Conservation (phyloP, 2,797 vertebrate genomes). For the Poecile montanus region DNA sequence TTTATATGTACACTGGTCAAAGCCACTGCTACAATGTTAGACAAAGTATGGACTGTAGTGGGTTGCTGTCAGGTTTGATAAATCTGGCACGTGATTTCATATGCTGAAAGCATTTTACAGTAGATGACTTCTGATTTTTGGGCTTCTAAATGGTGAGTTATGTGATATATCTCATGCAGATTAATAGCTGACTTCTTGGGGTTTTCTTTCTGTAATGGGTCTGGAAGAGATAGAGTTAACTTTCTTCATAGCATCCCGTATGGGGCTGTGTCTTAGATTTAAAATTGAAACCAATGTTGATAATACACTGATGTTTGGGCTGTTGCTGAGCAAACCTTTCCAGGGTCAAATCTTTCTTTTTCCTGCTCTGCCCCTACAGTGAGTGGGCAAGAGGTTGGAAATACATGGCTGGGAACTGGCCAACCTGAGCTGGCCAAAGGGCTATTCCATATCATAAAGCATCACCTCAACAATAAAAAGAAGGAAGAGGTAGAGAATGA, state of each 20-base stretch:
- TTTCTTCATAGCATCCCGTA: background rate
- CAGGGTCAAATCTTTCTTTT: background rate
- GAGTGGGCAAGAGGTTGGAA: background rate
- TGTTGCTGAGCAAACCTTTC: background rate
- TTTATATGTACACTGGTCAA: background rate
- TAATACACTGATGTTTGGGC: background rate
- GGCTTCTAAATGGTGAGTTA: background rate
- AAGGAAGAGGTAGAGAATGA: background rate
- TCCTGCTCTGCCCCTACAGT: background rate
- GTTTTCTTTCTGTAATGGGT: background rate
- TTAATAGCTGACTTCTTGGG: background rate
- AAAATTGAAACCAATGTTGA: background rate
- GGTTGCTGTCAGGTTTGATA: background rate
- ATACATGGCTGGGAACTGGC: accelerated
- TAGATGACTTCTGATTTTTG: background rate
- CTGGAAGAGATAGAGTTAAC: background rate
- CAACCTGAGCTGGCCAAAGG: background rate
- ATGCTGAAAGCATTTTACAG: background rate
- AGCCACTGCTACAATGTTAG: background rate
- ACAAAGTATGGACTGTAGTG: background rate
- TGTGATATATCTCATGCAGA: background rate
- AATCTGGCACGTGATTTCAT: background rate
- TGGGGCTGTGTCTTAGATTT: background rate
- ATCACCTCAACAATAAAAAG: background rate
- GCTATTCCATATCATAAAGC: background rate